These are phyloP conservation scores for Ptiloglossa arizonensis DNA, from an alignment of 1,140 invertebrate species.

Conservation along the genomic window DNA sequence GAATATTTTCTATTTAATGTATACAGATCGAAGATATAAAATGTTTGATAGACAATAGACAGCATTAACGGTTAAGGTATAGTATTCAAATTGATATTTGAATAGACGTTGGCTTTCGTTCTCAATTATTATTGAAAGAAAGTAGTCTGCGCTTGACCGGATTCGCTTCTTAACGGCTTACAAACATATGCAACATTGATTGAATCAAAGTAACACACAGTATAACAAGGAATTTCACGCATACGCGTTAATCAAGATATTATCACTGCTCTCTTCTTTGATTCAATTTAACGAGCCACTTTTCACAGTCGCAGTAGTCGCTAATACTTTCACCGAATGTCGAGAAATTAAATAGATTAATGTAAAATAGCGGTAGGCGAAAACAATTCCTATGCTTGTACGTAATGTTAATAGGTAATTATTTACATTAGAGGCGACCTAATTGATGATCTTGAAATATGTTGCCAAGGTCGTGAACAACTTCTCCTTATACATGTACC, in stretches of 20 bases:
- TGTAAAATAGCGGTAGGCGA: slow-evolving; percentile 18
- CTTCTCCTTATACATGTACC: too few species aligned
- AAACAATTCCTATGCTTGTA: slow-evolving; percentile 2
- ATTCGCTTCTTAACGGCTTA: slow-evolving; percentile 39
- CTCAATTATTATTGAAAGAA: slow-evolving; percentile 45
- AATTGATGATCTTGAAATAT: too few species aligned
- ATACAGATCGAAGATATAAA: slow-evolving; percentile 75
- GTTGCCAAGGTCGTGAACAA: too few species aligned
- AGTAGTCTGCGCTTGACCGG: slow-evolving; percentile 46
- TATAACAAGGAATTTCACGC: slow-evolving; percentile 23
- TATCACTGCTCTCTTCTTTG: slow-evolving; percentile 22
- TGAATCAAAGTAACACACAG: slow-evolving; percentile 53
- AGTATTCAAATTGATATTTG: slow-evolving; percentile 54
- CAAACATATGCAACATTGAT: slow-evolving; percentile 58
- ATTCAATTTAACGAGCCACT: slow-evolving; percentile 47
- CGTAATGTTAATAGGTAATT: too few species aligned
- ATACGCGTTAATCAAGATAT: not conserved
- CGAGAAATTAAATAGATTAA: slow-evolving; percentile 29
- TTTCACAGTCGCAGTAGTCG: slow-evolving; percentile 37
- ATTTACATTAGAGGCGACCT: too few species aligned
- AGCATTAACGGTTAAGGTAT: slow-evolving; percentile 69
- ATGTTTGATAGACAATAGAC: slow-evolving; percentile 73
- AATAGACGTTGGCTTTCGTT: slow-evolving; percentile 52
- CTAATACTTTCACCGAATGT: slow-evolving; percentile 31
- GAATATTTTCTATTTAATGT: slow-evolving; percentile 76